Base-by-base conservation (phyloP, 2,113 vertebrate species). In the Gambusia affinis region DNA sequence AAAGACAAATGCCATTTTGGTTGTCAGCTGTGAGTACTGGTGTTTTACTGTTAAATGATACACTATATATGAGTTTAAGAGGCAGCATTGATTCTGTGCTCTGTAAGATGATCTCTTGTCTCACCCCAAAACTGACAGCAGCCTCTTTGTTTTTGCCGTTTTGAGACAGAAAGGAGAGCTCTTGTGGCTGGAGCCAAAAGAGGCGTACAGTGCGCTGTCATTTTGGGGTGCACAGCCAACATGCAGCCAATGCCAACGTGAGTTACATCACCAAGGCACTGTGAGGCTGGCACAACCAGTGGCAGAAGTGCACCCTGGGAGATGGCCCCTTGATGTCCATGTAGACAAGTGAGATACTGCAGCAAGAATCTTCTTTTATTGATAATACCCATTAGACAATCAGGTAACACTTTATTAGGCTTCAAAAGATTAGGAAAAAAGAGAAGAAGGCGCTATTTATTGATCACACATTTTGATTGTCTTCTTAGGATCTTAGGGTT, bases 241-340 rank as follows among this genome's bases (percentile, higher is more conserved):
- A n/a, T 70, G 78, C 82, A 72, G 79, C 88, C 87, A 70, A 80
- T 90, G 86, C 75, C 73, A 83, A 78, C 31, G 75, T 69, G 82
- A 83, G 82, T 94, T 94, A 92, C 89, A 74, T 89, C 91, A 91
- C 72, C 87, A 71, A 80, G 75, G 79, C 80, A 29, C 82, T 64
- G 82, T 88, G 91, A 93, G 92, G 83, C 91, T 94, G 93, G 93
- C 93, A 94, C 93, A 85, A 92, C 88, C 92, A 87, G 91, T 76
- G 85, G 84, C 88, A 82, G 80, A 85, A 76, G 84, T 64, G 73
- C 90, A 92, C 75, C 76, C 82, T 86, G 87, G 89, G 87, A 87
- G 82, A 61, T 28, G 75, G 64, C 75, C 64, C 17, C 33, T n/a
- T 67, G 62, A 74, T 80, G 70, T 19, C 67, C 70, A 42, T 72